These are phyloP conservation scores for Chlorospingus flavigularis DNA, from an alignment of 2,797 vertebrate genomes.

Conservation along the genomic window DNA sequence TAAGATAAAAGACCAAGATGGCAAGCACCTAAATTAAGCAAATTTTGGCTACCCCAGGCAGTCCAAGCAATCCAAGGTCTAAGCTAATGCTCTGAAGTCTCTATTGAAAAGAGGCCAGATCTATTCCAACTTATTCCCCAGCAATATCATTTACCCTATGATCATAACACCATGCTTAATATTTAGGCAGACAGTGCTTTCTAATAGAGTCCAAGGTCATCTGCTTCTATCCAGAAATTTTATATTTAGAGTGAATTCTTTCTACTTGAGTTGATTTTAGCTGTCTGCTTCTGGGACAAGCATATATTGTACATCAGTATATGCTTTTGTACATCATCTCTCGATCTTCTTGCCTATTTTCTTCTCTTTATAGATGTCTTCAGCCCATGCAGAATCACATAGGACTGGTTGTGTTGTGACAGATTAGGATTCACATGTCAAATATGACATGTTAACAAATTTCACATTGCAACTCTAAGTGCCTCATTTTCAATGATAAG, in stretches of 20 bases:
- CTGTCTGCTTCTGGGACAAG: neutral
- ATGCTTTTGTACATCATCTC: neutral
- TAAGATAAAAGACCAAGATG: neutral
- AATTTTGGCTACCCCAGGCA: neutral
- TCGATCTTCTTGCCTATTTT: neutral
- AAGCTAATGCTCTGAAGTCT: neutral
- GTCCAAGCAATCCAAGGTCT: neutral
- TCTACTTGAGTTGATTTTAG: neutral
- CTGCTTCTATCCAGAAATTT: neutral
- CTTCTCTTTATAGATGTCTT: neutral
- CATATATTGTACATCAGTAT: neutral
- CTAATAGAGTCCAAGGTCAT: neutral
- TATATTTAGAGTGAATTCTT: neutral
- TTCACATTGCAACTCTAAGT: neutral
- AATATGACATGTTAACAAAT: neutral
- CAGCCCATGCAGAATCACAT: neutral
- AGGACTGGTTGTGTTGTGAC: neutral
- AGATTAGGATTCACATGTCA: slow-evolving; percentile 3
- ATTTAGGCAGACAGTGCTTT: neutral
- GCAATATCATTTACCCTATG: neutral
- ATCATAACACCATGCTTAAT: neutral
- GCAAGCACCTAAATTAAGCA: neutral
- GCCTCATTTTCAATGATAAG: neutral
- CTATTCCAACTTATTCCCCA: neutral
- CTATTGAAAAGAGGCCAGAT: neutral